These are phyloP conservation scores for Mactra quadrangularis DNA, from an alignment of 1,140 invertebrate species.

Conservation along the genomic window DNA sequence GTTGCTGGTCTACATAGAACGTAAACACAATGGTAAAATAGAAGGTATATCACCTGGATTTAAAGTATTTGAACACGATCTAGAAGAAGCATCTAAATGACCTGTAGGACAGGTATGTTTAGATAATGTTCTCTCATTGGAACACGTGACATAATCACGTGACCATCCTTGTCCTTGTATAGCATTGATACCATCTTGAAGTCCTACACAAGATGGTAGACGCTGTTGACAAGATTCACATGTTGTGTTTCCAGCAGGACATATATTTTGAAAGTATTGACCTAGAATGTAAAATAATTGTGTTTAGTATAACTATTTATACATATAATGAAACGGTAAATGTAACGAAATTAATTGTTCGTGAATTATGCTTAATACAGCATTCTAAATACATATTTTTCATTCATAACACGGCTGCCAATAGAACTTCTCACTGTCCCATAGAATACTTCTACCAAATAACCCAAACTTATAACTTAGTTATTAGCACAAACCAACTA, in stretches of 20 bases:
- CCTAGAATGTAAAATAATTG: conserved; percentile 23
- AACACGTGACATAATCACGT: conserved; percentile 36
- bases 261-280: conserved; percentile 44
- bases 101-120: conserved; percentile 23
- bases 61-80: background rate
- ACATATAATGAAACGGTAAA: background rate
- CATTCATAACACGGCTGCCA: background rate
- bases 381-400: background rate
- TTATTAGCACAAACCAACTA: too few species aligned
- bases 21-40: too few species aligned
- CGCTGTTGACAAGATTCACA: conserved; percentile 25
- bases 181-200: conserved; percentile 29
- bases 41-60: conserved; percentile 53
- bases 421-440: too few species aligned
- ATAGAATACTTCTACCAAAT: too few species aligned
- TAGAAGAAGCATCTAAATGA: conserved; percentile 28
- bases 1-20: too few species aligned
- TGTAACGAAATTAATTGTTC: background rate
- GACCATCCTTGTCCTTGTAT: conserved; percentile 20
- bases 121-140: conserved; percentile 14
- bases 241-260: conserved; percentile 22
- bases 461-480: too few species aligned
- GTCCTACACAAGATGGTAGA: conserved; percentile 35
- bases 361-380: background rate
- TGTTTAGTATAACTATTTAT: background rate